Evolutionary conservation across 2,797 vertebrate genomes (phyloP).

Genomic region (Otolemur crassicaudatus): DNA sequence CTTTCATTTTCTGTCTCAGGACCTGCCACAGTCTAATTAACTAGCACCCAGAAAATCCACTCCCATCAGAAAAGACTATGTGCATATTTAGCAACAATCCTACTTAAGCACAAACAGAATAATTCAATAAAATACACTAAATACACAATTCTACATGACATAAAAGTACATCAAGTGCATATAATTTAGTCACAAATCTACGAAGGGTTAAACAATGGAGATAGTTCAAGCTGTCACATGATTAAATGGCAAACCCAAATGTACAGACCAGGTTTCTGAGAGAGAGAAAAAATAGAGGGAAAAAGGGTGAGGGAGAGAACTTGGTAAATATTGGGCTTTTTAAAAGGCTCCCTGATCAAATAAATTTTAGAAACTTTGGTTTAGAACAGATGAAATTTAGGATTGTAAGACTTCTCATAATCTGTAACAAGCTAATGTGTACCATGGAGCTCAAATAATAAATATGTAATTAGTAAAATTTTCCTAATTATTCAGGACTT

Average conservation of each 20-base stretch:
- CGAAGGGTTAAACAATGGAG: background rate
- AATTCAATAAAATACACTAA: slow-evolving; percentile 39
- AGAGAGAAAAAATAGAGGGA: background rate
- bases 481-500: background rate
- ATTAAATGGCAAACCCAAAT: slow-evolving; percentile 21
- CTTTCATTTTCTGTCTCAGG: background rate
- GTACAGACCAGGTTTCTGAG: background rate
- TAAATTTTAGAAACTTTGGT: background rate
- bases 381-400: slow-evolving; percentile 11
- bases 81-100: background rate
- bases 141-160: background rate
- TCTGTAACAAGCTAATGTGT: background rate
- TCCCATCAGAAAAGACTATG: background rate
- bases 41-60: background rate
- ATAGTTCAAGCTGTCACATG: background rate
- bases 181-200: slow-evolving; percentile 3
- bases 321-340: background rate
- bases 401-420: background rate
- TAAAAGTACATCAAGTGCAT: background rate
- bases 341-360: background rate
- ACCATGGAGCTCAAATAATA: background rate
- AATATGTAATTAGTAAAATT: background rate
- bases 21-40: background rate
- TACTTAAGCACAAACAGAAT: background rate
- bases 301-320: background rate